Conservation (phyloP, 1,140 invertebrate species). For the Aporrectodea caliginosa region DNA sequence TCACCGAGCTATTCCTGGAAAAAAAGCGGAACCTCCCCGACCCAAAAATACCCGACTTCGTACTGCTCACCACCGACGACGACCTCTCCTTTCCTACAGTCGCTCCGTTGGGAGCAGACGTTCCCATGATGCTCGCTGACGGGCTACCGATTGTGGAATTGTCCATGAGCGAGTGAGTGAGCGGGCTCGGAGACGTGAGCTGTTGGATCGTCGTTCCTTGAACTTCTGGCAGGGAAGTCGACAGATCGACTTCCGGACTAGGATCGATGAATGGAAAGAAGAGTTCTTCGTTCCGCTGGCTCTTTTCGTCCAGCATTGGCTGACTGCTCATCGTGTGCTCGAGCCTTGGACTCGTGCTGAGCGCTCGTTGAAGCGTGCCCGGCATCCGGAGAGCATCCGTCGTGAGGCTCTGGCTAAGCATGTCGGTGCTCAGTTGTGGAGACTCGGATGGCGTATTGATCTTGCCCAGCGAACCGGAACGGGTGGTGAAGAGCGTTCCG, state of each 20-base stretch:
- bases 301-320: neutral
- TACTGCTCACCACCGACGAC: slow-evolving; percentile 1
- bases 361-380: slow-evolving; percentile 9
- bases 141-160: neutral
- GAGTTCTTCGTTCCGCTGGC: neutral
- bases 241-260: neutral
- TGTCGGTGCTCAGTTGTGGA: neutral
- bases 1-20: neutral
- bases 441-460: neutral
- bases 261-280: slow-evolving; percentile 22
- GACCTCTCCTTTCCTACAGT: slow-evolving; percentile 1
- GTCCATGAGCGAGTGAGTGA: neutral
- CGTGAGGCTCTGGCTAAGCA: neutral
- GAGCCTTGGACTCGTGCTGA: slow-evolving; percentile 14
- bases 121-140: neutral
- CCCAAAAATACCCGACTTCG: slow-evolving; percentile 5
- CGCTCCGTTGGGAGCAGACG: neutral
- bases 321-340: neutral
- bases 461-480: neutral
- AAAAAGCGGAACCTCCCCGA: neutral
- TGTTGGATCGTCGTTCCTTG: neutral
- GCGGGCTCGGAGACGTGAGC: slow-evolving; percentile 4
- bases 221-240: slow-evolving; percentile 5
- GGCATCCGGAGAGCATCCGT: neutral
- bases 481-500: neutral